Evolutionary conservation across 37 sponge, comb jelly and placozoan species (phyloP), one percentile per base, ranked within the genome.

Genomic region (Corticium candelabrum): DNA sequence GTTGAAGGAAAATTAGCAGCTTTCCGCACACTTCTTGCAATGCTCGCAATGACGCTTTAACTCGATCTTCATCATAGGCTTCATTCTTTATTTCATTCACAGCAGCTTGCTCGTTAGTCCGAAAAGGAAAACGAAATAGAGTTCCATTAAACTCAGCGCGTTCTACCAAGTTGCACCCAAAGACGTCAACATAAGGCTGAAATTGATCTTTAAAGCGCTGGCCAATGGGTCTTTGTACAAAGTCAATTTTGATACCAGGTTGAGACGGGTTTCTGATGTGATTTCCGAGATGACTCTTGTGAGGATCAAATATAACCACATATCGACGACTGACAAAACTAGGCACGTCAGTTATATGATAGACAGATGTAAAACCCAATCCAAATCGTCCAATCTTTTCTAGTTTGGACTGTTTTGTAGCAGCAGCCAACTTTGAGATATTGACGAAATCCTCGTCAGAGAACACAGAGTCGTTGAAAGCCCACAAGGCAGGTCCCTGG

Each of bases 361-460:
- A 86, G 1, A 82, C 82, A 35, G 86, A 86, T 71, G 80, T 81
- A 38, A 86, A 86, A 15, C 86, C 86, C 1, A 86, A 74, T 39
- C 93, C 93, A 81, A 89, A 92, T 32, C 89, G 79, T 38, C 93
- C 93, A 41, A 88, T 92, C 74, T 86, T 92, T 39, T 82, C 30
- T 41, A 84, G 82, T 40, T 92, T 82, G 15, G 40, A 67, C 85
- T 62, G 83, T 74, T 92, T 92, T 1, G 89, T 79, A 34, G 76
- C 87, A 1, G 82, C 88, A 40, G 87, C 93, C 27, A 91, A 35
- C 69, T 88, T 41, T 68, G 82, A 80, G 68, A 91, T 91, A 50
- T 88, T 82, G 0, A 82, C 76, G 67, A 91, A 92, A 77, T 91
- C 92, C 11, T 41, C 57, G 37, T 88, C 84, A 41, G 84, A 41